Base-by-base conservation (phyloP, 2,888 invertebrate species). In the Rutpela maculata region DNA sequence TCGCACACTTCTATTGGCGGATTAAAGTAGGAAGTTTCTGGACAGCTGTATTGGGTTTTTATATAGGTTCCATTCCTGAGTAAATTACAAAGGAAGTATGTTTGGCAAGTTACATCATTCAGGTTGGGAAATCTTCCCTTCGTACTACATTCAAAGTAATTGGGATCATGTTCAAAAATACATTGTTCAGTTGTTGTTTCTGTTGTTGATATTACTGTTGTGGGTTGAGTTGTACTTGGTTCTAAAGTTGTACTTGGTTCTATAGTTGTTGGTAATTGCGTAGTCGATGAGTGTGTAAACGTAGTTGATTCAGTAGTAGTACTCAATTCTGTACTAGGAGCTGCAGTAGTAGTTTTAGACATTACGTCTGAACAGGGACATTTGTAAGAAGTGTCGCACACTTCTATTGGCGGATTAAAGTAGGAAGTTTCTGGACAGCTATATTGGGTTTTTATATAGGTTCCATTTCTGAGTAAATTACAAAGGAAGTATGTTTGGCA, bases 321-420 rank as follows among this genome's bases (percentile, higher is more conserved):
- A 26, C 22, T 26, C 4, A 26, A 26, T 4, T 26, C 22, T 26
- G 22, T 26, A 26, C 22, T 26, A 26, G 22, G 22, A 1, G 22
- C 4, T 1, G 22, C 1, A 26, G 22, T 4, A 26, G 22, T 26
- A 4, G 22, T 26, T 4, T 26, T 26, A 26, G 4, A 4, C 4
- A 4, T 26, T 26, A 26, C 4, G 2, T 26, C 22, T 1, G 22
- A 26, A 4, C 22, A 26, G 1, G 88, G 81, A 84, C 91, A 91
- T 12, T 85, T 88, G 75, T 91, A 91, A 38, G 79, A 84, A 1
- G 89, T 85, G 1, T 91, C 91, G 80, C 91, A 91, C 19, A 88
- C 9, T 6, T 70, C 78, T 17, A 87, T 65, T 7, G 77, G 82
- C 0, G 91, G 91, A 85, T 85, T 90, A 77, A 91, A 91, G 1